These are phyloP conservation scores for Pseudorhombus dupliciocellatus DNA, from an alignment of 2,113 vertebrate genomes.

Conservation along the genomic window DNA sequence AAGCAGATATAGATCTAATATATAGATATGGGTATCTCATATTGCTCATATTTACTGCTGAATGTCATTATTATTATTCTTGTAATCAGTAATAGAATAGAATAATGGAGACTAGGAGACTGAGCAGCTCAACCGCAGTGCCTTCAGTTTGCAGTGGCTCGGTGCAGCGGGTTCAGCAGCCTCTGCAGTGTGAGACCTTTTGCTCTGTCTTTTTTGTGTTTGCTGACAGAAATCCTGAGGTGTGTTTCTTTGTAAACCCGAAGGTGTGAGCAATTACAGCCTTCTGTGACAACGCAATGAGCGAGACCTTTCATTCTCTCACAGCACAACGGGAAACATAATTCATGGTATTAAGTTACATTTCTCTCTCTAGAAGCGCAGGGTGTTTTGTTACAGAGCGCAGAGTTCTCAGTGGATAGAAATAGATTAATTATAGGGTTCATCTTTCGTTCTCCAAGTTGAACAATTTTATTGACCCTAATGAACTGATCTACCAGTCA, in stretches of 20 bases:
- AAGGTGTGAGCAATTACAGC: neutral
- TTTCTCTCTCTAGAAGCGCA: constrained; percentile 9
- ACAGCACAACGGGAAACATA: constrained; percentile 42
- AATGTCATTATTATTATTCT: neutral
- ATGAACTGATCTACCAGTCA: neutral
- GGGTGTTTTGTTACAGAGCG: constrained; percentile 26
- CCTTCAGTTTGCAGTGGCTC: neutral
- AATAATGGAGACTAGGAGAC: too few relatives aligned
- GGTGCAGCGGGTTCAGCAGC: neutral
- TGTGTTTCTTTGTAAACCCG: constrained; percentile 10
- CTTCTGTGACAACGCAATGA: constrained; percentile 20
- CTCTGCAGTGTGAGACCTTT: neutral
- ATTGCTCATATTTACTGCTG: neutral
- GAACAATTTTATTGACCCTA: neutral
- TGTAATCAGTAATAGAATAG: too few relatives aligned
- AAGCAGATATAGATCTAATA: neutral
- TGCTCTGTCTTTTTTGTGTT: neutral
- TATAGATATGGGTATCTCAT: neutral
- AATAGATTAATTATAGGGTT: constrained; percentile 23
- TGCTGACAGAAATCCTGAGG: neutral
- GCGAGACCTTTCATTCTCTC: constrained; percentile 20
- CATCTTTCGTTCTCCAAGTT: constrained; percentile 11
- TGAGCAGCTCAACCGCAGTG: neutral
- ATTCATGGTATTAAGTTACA: constrained; percentile 42
- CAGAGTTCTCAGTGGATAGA: constrained; percentile 1